Evolutionary conservation across 2,888 invertebrate genomes (phyloP).

Genomic region (Brenthis ino): DNA sequence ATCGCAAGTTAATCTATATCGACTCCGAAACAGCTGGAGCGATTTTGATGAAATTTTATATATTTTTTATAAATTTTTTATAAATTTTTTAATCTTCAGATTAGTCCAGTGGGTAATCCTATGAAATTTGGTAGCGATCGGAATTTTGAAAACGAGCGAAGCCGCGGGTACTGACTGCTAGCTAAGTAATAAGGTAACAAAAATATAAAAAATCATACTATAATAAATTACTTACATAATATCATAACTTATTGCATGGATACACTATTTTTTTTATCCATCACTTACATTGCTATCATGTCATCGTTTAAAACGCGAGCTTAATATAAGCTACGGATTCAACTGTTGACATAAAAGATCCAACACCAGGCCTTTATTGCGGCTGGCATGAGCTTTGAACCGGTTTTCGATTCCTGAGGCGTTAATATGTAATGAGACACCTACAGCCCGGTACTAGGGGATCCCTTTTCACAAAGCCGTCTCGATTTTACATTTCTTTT

Average conservation of each 20-base stretch:
- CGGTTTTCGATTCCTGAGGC: constrained; percentile 35
- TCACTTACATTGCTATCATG: background rate
- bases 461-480: constrained; percentile 19
- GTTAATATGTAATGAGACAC: constrained; percentile 39
- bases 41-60: no score
- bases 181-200: no score
- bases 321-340: constrained; percentile 14
- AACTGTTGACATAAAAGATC: constrained; percentile 26
- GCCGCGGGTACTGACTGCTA: no score
- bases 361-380: constrained; percentile 22
- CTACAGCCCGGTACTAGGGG: constrained; percentile 20
- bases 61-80: no score
- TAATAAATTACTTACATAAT: background rate
- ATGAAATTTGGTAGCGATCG: no score
- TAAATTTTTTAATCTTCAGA: no score
- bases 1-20: no score
- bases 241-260: background rate
- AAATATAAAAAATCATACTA: no score
- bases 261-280: background rate
- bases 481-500: constrained; percentile 23
- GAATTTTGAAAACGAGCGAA: no score
- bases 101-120: no score
- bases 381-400: constrained; percentile 20
- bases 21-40: no score
- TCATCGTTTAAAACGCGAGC: constrained; percentile 16